A percentile compares a stretch with the other conserved stretches of the same genome.
Conservation (phyloP, 2,888 invertebrate genomes). For the Eurois occulta region DNA sequence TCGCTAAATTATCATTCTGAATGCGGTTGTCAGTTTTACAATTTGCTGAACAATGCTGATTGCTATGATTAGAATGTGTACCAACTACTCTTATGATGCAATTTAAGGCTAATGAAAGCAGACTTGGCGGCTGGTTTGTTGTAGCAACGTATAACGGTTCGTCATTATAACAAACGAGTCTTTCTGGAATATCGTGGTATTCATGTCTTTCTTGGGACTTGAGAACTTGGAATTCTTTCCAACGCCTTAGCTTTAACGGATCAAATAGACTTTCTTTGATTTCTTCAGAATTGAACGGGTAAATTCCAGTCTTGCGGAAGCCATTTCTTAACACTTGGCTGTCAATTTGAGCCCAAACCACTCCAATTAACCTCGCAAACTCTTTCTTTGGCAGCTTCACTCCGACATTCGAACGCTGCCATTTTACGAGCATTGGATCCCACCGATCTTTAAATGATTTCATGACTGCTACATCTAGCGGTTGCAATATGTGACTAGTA, state of each 20-base stretch:
- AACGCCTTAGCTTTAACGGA: slow-evolving; percentile 6
- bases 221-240: slow-evolving; percentile 35
- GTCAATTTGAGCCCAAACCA: slow-evolving; percentile 20
- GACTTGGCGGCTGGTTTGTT: slow-evolving; percentile 13
- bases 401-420: slow-evolving; percentile 51
- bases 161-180: slow-evolving; percentile 11
- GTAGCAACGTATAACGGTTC: slow-evolving; percentile 18
- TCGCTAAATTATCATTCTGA: slow-evolving; percentile 6
- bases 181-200: slow-evolving; percentile 11
- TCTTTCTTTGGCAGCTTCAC: slow-evolving; percentile 14
- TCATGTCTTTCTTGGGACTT: slow-evolving; percentile 22
- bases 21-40: slow-evolving; percentile 1
- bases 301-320: slow-evolving; percentile 20
- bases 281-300: slow-evolving; percentile 18
- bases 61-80: background rate
- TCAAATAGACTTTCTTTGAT: slow-evolving; percentile 17
- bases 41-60: background rate
- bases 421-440: slow-evolving; percentile 59
- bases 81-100: background rate
- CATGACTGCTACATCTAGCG: slow-evolving; percentile 59
- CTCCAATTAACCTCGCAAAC: slow-evolving; percentile 16
- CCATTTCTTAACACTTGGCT: slow-evolving; percentile 2
- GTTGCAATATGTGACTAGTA: slow-evolving; percentile 63
- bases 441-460: slow-evolving; percentile 67
- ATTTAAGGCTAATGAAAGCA: slow-evolving; percentile 12